These are phyloP conservation scores for Penelope pileata DNA, from an alignment of 2,113 vertebrate species.

Conservation along the genomic window DNA sequence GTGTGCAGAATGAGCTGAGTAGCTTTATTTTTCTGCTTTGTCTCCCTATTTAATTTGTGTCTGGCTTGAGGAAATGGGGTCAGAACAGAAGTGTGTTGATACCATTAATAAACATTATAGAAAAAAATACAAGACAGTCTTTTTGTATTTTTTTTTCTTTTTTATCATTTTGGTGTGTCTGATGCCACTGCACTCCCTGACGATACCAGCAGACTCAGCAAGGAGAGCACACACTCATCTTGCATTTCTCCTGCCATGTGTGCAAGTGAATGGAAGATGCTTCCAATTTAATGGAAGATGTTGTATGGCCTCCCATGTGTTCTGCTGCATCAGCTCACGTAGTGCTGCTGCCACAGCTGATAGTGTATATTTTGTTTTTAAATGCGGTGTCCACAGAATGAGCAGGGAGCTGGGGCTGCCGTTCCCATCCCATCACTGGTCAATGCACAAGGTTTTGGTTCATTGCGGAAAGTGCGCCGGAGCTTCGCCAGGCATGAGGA, in stretches of 20 bases:
- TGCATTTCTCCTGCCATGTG: neutral
- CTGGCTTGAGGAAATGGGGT: neutral
- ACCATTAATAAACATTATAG: neutral
- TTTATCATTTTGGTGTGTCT: neutral
- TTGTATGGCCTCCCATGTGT: neutral
- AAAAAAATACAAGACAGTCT: constrained; percentile 23
- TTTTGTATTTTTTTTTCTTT: neutral
- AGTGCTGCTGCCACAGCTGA: neutral
- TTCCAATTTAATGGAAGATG: neutral
- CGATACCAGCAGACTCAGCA: neutral
- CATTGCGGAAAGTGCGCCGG: neutral
- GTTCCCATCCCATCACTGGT: neutral
- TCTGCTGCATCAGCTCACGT: neutral
- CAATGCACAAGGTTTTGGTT: accelerated
- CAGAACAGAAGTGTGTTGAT: neutral
- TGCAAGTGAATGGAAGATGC: neutral
- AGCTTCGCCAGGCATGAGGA: neutral
- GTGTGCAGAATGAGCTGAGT: constrained; percentile 19
- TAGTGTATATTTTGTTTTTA: neutral
- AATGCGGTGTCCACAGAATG: neutral
- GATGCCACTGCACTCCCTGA: neutral
- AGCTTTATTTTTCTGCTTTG: neutral
- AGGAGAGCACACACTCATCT: neutral
- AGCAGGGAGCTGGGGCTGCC: neutral
- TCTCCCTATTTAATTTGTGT: constrained; percentile 8